Conservation (phyloP, 1,140 invertebrate genomes). For the Luehdorfia chinensis region DNA sequence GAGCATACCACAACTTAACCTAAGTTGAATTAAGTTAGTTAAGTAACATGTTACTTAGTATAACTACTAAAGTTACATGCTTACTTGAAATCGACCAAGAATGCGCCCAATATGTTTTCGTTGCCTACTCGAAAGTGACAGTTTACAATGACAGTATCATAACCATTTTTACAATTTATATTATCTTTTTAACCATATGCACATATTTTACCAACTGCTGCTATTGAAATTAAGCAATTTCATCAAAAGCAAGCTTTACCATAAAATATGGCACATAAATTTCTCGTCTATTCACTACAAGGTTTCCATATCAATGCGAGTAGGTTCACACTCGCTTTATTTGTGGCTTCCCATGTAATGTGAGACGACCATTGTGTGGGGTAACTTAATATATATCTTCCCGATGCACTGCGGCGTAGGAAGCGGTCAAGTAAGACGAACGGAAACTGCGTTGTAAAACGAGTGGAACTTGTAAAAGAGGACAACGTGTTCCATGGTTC, state of each 20-base stretch:
- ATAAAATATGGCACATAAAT: slow-evolving; percentile 2
- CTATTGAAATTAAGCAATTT: slow-evolving; percentile 4
- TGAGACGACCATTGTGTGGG: slow-evolving; percentile 34
- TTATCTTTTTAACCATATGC: too few relatives aligned
- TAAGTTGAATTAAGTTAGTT: too few relatives aligned
- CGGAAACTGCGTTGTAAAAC: slow-evolving; percentile 29
- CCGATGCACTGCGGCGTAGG: slow-evolving; percentile 42
- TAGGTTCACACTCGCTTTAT: slow-evolving; percentile 22
- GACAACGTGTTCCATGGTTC: too few relatives aligned
- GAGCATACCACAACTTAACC: too few relatives aligned
- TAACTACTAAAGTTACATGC: too few relatives aligned
- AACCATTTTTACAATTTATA: too few relatives aligned
- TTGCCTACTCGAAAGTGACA: too few relatives aligned
- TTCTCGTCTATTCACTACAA: slow-evolving; percentile 4
- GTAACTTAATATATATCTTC: slow-evolving; percentile 45
- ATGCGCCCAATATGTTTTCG: too few relatives aligned
- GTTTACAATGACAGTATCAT: too few relatives aligned
- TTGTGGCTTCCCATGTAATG: slow-evolving; percentile 34
- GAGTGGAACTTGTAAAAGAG: slow-evolving; percentile 16
- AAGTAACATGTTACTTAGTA: too few relatives aligned
- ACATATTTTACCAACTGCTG: slow-evolving; percentile 3
- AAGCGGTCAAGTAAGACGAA: slow-evolving; percentile 52
- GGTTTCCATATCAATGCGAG: slow-evolving; percentile 6
- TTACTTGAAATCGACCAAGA: too few relatives aligned
- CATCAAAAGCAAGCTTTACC: not conserved